Base-by-base conservation (phyloP, 2,888 invertebrate genomes). In the Drosophila glabriapex region DNA sequence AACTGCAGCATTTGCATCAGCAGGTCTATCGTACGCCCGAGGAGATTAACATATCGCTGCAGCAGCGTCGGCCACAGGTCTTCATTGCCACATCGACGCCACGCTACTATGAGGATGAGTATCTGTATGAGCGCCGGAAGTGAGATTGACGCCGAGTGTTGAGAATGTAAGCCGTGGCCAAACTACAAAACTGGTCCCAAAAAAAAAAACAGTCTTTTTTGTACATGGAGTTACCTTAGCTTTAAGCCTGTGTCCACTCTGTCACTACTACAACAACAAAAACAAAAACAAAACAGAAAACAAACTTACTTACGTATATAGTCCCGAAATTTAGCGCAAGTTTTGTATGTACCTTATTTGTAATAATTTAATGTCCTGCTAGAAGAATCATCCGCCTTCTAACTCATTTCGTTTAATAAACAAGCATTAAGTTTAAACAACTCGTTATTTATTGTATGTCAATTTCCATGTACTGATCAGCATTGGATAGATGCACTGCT, bases 21-120 rank as follows among this genome's bases (percentile, higher is more conserved):
- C 97, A 97, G 91, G 97, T 97, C 54, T 97, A 97, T 94, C 95
- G 97, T 86, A 96, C 97, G 49, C 97, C 97, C 5, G 97, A 97
- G 92, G 97, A 97, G 92, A 97, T 97, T 59, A 97, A 97, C 92
- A 97, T 97, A 84, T 97, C 97, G 5, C 94, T 97, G 60, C 96
- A 96, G 73, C 97, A 97, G 92, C 95, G 97, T 91, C 95, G 97
- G 87, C 97, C 97, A 22, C 91, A 93, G 68, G 94, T 94, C 49
- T 93, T 91, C 58, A 91, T 93, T 56, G 91, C 92, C 68, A 92
- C 94, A 43, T 91, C 92, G 77, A 93, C 94, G 82, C 93, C 93
- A 63, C 92, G 93, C 64, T 93, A 93, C 80, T 92, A 91, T 67
- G 93, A 93, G 73, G 93, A 93, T 68, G 93, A 93, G 72, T 93